Evolutionary conservation across 2,888 invertebrate genomes (phyloP).

Genomic region (Scrobipalpa atriplicella): DNA sequence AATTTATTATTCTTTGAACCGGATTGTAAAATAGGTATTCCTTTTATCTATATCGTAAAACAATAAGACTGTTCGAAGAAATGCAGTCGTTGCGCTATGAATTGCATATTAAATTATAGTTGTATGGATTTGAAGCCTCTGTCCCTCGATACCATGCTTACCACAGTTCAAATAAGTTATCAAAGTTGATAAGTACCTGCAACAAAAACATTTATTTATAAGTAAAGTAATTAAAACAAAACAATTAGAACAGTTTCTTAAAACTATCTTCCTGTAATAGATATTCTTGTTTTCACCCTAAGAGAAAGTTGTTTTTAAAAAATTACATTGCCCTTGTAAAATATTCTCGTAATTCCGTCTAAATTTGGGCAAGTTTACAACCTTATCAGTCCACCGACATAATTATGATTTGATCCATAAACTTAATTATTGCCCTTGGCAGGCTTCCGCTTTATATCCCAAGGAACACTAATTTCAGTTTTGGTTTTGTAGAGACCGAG

Average conservation of each 20-base stretch:
- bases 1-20: not conserved
- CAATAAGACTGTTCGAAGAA: not conserved
- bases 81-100: not conserved
- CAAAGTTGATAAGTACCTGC: not conserved
- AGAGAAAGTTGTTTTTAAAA: too few relatives aligned
- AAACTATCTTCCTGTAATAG: not conserved
- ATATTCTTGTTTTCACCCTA: too few relatives aligned
- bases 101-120: not conserved
- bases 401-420: not conserved
- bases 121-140: not conserved
- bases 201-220: not conserved
- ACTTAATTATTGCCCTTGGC: not conserved
- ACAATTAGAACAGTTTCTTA: not conserved
- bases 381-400: conserved; percentile 8
- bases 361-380: conserved; percentile 6
- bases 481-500: not conserved
- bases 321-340: not conserved
- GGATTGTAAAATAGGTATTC: too few relatives aligned
- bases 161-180: not conserved
- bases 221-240: not conserved
- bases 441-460: not conserved
- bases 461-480: not conserved
- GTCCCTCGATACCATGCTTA: not conserved
- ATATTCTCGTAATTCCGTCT: not conserved
- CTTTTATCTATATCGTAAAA: not conserved